These are phyloP conservation scores for Formicarius rufipectus DNA, from an alignment of 2,113 vertebrate species.

Conservation along the genomic window DNA sequence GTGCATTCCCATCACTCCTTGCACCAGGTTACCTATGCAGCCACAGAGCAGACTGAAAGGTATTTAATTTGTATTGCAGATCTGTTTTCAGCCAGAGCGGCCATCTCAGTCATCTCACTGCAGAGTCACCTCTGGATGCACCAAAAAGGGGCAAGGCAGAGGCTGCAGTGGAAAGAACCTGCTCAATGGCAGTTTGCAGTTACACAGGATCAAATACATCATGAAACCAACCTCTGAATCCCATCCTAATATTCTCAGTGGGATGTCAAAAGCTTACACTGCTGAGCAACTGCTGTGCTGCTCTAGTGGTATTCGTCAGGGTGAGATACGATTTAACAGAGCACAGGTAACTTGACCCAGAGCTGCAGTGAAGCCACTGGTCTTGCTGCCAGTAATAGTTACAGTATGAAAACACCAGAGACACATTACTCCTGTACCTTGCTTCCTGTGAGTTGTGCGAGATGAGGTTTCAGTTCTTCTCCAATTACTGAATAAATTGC, in stretches of 20 bases:
- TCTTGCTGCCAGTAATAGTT: background rate
- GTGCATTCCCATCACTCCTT: background rate
- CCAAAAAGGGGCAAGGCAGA: background rate
- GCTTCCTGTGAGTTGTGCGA: constrained; percentile 94
- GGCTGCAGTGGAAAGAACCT: background rate
- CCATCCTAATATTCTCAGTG: background rate
- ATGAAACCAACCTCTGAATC: background rate
- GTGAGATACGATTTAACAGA: background rate
- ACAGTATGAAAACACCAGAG: background rate
- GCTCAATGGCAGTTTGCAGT: background rate
- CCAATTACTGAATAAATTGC: constrained; percentile 96
- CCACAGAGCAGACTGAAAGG: background rate
- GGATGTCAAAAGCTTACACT: background rate
- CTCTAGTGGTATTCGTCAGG: background rate
- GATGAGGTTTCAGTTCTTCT: constrained; percentile 94
- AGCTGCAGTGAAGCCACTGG: background rate
- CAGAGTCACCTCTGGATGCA: background rate
- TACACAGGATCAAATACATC: background rate
- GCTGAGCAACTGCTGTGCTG: background rate
- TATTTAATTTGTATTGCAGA: background rate
- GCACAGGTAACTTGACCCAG: background rate
- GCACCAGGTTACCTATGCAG: background rate
- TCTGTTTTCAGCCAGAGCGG: background rate
- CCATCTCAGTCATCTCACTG: background rate
- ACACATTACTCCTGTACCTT: constrained; percentile 77